Base-by-base conservation (phyloP, 1,140 invertebrate species). In the Ostrea denselamellosa region DNA sequence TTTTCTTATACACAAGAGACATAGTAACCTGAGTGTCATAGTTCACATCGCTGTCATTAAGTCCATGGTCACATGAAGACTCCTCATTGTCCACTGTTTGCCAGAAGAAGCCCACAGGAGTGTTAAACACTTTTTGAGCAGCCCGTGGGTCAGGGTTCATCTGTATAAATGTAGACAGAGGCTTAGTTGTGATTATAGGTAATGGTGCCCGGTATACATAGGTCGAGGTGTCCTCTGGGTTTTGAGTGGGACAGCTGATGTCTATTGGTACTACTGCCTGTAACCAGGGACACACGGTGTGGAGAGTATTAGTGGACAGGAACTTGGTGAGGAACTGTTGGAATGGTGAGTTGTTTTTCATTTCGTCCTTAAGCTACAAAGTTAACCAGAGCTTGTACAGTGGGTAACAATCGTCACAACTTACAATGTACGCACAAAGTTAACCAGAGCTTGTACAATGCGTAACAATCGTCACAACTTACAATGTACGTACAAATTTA, bases 71-170 rank as follows among this genome's bases (percentile, higher is more conserved):
- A 85, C 82, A 89, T 19, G 81, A 88, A 0, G 71, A 25, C 44
- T 94, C 93, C 28, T 93, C 93, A 85, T 87, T 92, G 77, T 94
- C 93, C 2, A 94, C 90, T 12, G 93, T 93, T 82, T 93, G 93
- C 92, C 93, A 94, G 90, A 92, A 94, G 85, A 94, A 94, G 9
- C 93, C 93, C 0, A 93, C 90, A 65, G 90, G 88, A 0, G 90
- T 90, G 86, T 90, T 92, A 83, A 94, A 94, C 1, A 94, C 90
- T 83, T 92, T 92, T 22, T 85, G 53, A 14, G 90, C 92, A 19
- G 93, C 93, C 25, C 87, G 83, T 0, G 86, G 88, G 84, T 93
- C 92, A n/a, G 90, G 87, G 71, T 94, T 92, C 12, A 94, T 82
- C 87, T 94, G 93, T 44, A 94, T 91, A 85, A 93, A 94, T 17